These are phyloP conservation scores for Eucriotettix oculatus DNA, from an alignment of 2,888 invertebrate genomes.

Conservation along the genomic window DNA sequence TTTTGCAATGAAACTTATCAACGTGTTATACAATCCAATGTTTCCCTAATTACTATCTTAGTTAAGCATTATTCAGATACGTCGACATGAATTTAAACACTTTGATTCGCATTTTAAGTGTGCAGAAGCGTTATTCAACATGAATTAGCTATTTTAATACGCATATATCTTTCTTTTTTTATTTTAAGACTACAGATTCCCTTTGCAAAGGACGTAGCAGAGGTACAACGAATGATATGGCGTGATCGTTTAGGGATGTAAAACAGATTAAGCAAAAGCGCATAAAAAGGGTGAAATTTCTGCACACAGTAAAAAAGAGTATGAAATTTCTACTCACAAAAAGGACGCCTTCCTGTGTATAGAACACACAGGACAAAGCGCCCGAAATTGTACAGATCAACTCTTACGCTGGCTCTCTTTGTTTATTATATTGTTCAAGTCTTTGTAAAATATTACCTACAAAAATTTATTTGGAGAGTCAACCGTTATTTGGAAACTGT, in stretches of 20 bases:
- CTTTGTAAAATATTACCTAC: not conserved
- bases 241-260: not conserved
- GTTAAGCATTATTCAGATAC: not conserved
- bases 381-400: no score
- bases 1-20: no score
- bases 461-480: not conserved
- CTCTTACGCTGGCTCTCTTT: no score
- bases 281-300: not conserved
- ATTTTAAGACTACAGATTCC: no score
- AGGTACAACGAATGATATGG: not conserved
- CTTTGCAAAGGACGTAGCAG: not conserved
- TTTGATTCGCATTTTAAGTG: not conserved
- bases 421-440: no score
- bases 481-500: no score
- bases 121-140: slow-evolving; percentile 5
- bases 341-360: slow-evolving; percentile 1
- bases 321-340: slow-evolving; percentile 6
- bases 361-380: not conserved
- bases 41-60: not conserved
- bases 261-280: not conserved
- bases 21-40: not conserved
- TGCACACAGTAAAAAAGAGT: slow-evolving; percentile 11
- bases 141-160: not conserved
- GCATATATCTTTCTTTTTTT: not conserved
- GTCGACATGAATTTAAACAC: not conserved